These are phyloP conservation scores for Didymodactylos carnosus DNA, from an alignment of 2,888 invertebrate genomes.

Conservation along the genomic window DNA sequence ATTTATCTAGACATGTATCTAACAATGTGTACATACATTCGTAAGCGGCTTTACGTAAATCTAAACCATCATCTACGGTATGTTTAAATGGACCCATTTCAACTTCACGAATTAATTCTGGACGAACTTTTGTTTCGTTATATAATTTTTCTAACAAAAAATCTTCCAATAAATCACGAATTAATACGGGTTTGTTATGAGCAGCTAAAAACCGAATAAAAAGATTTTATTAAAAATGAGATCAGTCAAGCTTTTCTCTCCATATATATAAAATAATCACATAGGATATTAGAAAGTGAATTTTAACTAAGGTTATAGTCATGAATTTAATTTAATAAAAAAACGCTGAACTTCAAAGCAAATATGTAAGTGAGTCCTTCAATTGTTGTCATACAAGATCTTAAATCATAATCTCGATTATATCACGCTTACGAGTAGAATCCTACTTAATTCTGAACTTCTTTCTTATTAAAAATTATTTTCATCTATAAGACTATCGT, in stretches of 20 bases:
- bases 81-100: constrained; percentile 96
- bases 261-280: too few species aligned
- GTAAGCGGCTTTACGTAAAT: constrained; percentile 90
- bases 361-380: too few species aligned
- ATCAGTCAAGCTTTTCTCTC: not conserved
- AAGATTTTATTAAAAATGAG: not conserved
- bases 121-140: constrained; percentile 81
- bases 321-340: too few species aligned
- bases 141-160: constrained; percentile 81
- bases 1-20: constrained; percentile 68
- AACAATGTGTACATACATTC: constrained; percentile 98
- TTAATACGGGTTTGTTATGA: constrained; percentile 85
- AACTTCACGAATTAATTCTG: constrained; percentile 88
- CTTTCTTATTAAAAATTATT: too few species aligned
- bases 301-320: too few species aligned
- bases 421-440: too few species aligned
- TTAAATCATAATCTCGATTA: too few species aligned
- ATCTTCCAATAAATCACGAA: constrained; percentile 65
- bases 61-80: constrained; percentile 54
- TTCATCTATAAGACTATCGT: too few species aligned
- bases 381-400: too few species aligned
- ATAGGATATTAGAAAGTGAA: too few species aligned
- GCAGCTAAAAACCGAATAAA: constrained; percentile 88
- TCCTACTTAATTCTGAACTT: too few species aligned
- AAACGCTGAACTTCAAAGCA: too few species aligned